Percentiles rank a stretch among this genome's conserved stretches.
Conservation (phyloP, 2,113 vertebrate species). For the Epinephelus fuscoguttatus region DNA sequence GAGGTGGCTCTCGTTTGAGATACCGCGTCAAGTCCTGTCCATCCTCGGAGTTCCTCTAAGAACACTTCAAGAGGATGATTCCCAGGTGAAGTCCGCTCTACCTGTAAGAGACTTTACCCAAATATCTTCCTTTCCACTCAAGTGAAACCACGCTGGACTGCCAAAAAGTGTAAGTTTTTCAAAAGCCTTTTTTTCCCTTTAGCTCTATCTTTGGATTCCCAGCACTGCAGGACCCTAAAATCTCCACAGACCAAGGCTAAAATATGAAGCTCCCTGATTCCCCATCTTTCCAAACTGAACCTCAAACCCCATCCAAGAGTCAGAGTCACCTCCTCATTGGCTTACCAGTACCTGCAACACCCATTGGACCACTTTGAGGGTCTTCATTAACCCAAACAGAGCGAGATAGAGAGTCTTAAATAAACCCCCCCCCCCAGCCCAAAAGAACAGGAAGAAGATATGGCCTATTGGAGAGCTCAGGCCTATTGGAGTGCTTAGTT, state of each 20-base stretch:
- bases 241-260: slow-evolving; percentile 61
- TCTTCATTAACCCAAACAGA: slow-evolving; percentile 79
- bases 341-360: slow-evolving; percentile 61
- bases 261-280: slow-evolving; percentile 60
- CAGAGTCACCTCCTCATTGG: slow-evolving; percentile 60
- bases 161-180: slow-evolving; percentile 47
- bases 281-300: slow-evolving; percentile 35
- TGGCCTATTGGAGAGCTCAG: slow-evolving; percentile 80
- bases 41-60: slow-evolving; percentile 62
- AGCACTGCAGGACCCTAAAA: slow-evolving; percentile 64
- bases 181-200: slow-evolving; percentile 48
- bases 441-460: slow-evolving; percentile 76
- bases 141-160: slow-evolving; percentile 34
- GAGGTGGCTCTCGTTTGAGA: slow-evolving; percentile 45
- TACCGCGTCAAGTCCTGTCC: slow-evolving; percentile 37
- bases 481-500: slow-evolving; percentile 81
- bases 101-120: slow-evolving; percentile 69
- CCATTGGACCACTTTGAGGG: slow-evolving; percentile 65
- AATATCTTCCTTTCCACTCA: slow-evolving; percentile 63
- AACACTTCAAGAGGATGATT: slow-evolving; percentile 70
- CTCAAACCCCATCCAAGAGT: slow-evolving; percentile 23
- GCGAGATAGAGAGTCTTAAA: slow-evolving; percentile 73
- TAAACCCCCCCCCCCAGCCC: slow-evolving; percentile 68
- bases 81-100: slow-evolving; percentile 58
- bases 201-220: slow-evolving; percentile 66